These are phyloP conservation scores for Proisotoma minuta DNA, from an alignment of 2,888 invertebrate species.

Conservation along the genomic window DNA sequence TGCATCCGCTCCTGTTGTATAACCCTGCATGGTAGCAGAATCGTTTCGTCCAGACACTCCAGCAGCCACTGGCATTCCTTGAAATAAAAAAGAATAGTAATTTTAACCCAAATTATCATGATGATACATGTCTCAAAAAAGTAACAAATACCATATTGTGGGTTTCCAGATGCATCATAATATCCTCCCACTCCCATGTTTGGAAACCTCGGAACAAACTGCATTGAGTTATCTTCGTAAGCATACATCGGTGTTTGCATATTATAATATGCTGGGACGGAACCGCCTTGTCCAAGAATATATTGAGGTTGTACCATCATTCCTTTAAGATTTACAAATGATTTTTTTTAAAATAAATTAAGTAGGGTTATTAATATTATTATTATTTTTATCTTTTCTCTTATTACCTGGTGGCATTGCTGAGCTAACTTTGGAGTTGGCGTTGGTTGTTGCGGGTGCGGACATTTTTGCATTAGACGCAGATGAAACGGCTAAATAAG, in stretches of 20 bases:
- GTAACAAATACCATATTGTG: constrained; percentile 24
- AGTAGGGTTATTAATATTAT: no score
- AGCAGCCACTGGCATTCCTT: no score
- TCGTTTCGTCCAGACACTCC: constrained; percentile 43
- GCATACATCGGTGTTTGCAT: constrained; percentile 44
- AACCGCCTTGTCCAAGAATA: constrained; percentile 42
- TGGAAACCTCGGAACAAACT: constrained; percentile 43
- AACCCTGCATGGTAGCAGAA: constrained; percentile 41
- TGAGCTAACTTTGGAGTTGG: constrained; percentile 39
- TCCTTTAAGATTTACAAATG: no score
- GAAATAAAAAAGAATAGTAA: no score
- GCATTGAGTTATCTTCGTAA: constrained; percentile 44
- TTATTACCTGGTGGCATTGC: constrained; percentile 33
- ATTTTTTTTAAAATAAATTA: no score
- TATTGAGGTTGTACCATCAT: constrained; percentile 45
- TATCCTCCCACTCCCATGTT: constrained; percentile 44
- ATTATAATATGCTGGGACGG: constrained; percentile 39
- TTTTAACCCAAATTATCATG: no score
- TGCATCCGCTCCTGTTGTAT: constrained; percentile 41
- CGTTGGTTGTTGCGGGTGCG: constrained; percentile 32
- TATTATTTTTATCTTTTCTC: no score
- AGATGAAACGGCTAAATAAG: constrained; percentile 32
- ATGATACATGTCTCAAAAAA: no score
- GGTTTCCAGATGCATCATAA: constrained; percentile 38
- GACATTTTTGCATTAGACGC: constrained; percentile 43